Base-by-base conservation (phyloP, 2,113 vertebrate genomes). In the Oreochromis niloticus region DNA sequence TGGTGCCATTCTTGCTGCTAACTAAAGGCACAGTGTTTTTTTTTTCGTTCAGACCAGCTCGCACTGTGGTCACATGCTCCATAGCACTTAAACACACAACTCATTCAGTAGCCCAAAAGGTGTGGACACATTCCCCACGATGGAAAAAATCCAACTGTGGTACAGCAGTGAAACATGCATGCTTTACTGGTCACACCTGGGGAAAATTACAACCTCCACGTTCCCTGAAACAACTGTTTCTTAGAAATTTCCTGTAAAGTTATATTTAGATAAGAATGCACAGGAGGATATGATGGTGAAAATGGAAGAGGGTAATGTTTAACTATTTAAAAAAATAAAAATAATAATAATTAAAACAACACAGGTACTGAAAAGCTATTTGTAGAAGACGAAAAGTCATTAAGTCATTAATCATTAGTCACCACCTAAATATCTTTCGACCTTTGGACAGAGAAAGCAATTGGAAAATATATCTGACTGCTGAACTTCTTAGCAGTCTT, bases 81-180 rank as follows among this genome's bases (percentile, higher is more conserved):
- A 80, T 46, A 22, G 57, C 56, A 48, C 59, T 82, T 4, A 30
- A 80, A 94, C 92, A 95, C 89, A 90, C 87, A 5, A 19, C 80
- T 87, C 89, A 89, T 94, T 95, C 88, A 94, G 57, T 48, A 85
- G 81, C 55, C 54, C 22, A 17, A 75, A 85, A 92, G 92, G 89
- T 87, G 87, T 89, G 86, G 90, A 85, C 52, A 61, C 80, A 81
- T 85, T 86, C 63, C 80, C 30, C 30, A 19, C 16, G 4, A 75
- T 4, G 36, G 80, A 81, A 89, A 93, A 91, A 81, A 73, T 11
- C 57, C 54, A 61, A 87, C 82, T 84, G 80, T 4, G 48, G 57
- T 56, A 80, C 55, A 82, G 22, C 32, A 32, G n/a, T 46, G 83
- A 87, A 81, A 57, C 17, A 57, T 57, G 6, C 34, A 19, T 6